These are phyloP conservation scores for Alethe castanea DNA, from an alignment of 2,113 vertebrate species.

Conservation along the genomic window DNA sequence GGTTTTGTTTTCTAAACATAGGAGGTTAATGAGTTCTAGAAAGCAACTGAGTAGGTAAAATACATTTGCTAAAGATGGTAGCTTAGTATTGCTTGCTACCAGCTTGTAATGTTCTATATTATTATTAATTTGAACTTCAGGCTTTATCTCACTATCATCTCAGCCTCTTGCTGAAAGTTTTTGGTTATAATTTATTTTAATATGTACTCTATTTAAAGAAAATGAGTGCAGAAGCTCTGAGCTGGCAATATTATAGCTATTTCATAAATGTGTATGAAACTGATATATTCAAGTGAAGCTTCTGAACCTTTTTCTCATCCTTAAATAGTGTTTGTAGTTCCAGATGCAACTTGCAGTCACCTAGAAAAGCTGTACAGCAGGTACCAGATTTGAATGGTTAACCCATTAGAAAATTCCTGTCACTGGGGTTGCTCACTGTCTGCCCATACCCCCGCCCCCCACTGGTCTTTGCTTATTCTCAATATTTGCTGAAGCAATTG, in stretches of 20 bases:
- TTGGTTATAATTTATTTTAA: neutral
- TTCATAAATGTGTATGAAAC: neutral
- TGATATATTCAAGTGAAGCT: neutral
- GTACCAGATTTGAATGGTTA: neutral
- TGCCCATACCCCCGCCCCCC: fast-evolving
- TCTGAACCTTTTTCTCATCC: neutral
- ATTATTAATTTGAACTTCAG: neutral
- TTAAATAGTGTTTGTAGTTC: neutral
- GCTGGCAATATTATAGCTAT: neutral
- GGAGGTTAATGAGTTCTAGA: neutral
- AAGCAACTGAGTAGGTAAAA: neutral
- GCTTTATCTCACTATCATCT: neutral
- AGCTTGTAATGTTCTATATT: neutral
- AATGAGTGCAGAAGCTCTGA: neutral
- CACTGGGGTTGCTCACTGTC: neutral
- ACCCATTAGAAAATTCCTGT: neutral
- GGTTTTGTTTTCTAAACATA: neutral
- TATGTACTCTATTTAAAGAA: neutral
- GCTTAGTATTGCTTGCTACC: neutral
- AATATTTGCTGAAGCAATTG: neutral
- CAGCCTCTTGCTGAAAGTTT: neutral
- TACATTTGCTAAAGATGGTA: neutral
- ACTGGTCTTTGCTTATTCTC: neutral
- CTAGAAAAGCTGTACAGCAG: neutral
- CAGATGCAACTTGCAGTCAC: neutral